phyloP scores from a whole-genome alignment of 2,888 invertebrate genomes.

The Luffia ferchaultella region DNA sequence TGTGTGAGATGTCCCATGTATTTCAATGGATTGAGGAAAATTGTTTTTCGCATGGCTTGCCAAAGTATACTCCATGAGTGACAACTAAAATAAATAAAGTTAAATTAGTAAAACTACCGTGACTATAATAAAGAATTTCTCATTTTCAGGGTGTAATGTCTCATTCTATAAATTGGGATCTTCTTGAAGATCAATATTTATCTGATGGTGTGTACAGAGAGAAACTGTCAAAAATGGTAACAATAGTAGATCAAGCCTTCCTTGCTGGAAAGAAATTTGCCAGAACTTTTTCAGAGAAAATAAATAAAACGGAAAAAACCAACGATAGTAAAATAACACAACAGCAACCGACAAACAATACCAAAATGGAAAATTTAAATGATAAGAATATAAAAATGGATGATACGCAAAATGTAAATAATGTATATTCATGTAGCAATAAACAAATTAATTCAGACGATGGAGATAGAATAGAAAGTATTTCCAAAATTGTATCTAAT shows the following conservation, averaged over 20 bases:
- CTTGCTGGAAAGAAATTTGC: slow-evolving; percentile 79
- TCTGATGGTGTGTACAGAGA: slow-evolving; percentile 82
- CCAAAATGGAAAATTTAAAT: slow-evolving; percentile 12
- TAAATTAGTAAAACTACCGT: too few relatives aligned
- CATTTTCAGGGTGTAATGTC: slow-evolving; percentile 92
- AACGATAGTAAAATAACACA: slow-evolving; percentile 37
- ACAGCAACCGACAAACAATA: slow-evolving; percentile 20
- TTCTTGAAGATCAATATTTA: slow-evolving; percentile 87
- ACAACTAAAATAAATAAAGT: too few relatives aligned
- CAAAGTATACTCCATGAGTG: too few relatives aligned
- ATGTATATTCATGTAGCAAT: not conserved
- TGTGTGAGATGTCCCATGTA: too few relatives aligned
- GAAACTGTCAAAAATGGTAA: slow-evolving; percentile 87
- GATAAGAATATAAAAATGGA: slow-evolving; percentile 20
- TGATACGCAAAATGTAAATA: not conserved
- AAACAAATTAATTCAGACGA: not conserved
- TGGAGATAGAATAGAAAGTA: not conserved
- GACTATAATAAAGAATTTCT: not conserved
- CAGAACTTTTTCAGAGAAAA: slow-evolving; percentile 59
- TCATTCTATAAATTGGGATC: slow-evolving; percentile 92
- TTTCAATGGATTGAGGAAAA: too few relatives aligned
- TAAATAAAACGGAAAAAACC: slow-evolving; percentile 16
- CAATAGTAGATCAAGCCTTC: slow-evolving; percentile 77
- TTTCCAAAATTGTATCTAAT: not conserved
- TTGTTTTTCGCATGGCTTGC: too few relatives aligned